A percentile compares a stretch with the other conserved stretches of the same genome.
Evolutionary conservation across 2,113 vertebrate species (phyloP).

Genomic region (Silurus glanis): DNA sequence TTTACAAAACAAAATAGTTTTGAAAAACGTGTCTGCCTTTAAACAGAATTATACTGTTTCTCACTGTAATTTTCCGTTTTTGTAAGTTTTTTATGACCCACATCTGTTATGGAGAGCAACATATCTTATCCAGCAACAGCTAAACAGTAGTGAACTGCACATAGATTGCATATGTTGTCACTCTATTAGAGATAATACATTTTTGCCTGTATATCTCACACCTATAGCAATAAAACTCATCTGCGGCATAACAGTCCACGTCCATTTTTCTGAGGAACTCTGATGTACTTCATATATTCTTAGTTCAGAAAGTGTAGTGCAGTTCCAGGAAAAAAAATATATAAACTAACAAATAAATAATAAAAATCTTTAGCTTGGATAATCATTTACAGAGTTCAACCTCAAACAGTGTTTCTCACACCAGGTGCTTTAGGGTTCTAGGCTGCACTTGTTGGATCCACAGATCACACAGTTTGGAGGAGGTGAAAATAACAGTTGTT

Average conservation of each 20-base stretch:
- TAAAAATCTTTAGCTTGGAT: not conserved
- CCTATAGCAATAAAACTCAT: not conserved
- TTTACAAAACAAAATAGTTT: not conserved
- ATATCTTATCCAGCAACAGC: too few relatives aligned
- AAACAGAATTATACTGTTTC: not conserved
- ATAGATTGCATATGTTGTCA: not conserved
- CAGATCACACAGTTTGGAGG: not conserved
- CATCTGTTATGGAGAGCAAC: too few relatives aligned
- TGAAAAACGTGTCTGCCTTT: not conserved
- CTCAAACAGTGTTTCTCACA: not conserved
- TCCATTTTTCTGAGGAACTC: not conserved
- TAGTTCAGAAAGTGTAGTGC: not conserved
- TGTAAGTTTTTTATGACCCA: too few relatives aligned
- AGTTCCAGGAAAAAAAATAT: not conserved
- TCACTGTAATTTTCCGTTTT: not conserved
- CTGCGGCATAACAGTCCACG: not conserved
- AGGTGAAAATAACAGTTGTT: constrained; percentile 39
- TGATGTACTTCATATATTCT: not conserved
- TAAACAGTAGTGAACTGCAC: not conserved
- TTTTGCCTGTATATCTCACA: not conserved
- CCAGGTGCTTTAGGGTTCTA: not conserved
- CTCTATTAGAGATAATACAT: not conserved
- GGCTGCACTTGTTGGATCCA: not conserved
- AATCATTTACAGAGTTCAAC: not conserved
- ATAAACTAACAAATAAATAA: not conserved